Percentiles rank a stretch among this genome's conserved stretches.
phyloP scores from a whole-genome alignment of 2,888 invertebrate species.

The Lasius fuliginosus region DNA sequence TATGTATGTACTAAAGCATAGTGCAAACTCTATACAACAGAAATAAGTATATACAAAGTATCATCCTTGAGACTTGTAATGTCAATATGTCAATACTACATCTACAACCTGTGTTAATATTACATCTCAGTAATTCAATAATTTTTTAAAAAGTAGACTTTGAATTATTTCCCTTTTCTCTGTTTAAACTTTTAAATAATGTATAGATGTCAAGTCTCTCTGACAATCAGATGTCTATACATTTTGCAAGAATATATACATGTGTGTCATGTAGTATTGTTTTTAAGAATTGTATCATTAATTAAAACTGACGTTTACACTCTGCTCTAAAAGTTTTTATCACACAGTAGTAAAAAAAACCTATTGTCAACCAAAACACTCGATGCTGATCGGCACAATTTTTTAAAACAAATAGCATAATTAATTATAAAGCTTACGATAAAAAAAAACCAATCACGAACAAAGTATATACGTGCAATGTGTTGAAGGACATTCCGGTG shows the following conservation, averaged over 20 bases:
- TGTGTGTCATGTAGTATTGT: not conserved
- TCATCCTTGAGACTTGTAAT: not conserved
- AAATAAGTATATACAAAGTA: too few relatives aligned
- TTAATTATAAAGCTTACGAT: not conserved
- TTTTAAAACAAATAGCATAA: not conserved
- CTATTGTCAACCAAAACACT: not conserved
- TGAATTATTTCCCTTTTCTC: not conserved
- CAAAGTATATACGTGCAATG: not conserved
- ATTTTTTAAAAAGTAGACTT: not conserved
- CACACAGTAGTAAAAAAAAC: not conserved
- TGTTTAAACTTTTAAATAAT: not conserved
- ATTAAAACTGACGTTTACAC: not conserved
- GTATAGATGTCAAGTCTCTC: not conserved
- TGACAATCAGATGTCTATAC: too few relatives aligned
- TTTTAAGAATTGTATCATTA: not conserved
- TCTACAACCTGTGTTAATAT: not conserved
- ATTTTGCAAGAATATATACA: not conserved
- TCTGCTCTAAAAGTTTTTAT: not conserved
- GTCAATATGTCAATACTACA: not conserved
- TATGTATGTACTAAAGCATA: not conserved
- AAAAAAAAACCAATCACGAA: not conserved
- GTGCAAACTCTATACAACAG: not conserved
- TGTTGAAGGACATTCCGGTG: slow-evolving; percentile 19
- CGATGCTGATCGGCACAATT: not conserved
- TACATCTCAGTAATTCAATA: not conserved